Conservation (phyloP, 2,113 vertebrate genomes). For the Henicopernis longicauda region DNA sequence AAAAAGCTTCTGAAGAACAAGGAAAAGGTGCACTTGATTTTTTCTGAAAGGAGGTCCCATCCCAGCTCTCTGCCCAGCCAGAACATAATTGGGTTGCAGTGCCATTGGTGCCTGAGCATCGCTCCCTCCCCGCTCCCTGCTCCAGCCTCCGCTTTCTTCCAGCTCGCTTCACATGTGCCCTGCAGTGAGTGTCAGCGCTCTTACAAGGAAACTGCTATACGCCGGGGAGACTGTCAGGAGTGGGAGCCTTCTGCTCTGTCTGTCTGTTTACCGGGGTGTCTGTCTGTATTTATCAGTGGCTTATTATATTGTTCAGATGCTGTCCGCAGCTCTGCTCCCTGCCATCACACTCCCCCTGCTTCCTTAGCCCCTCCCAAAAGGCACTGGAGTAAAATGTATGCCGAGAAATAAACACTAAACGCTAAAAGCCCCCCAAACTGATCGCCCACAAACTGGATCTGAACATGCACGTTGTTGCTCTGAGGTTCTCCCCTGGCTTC, state of each 20-base stretch:
- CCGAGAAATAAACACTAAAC: background rate
- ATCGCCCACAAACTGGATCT: background rate
- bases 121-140: background rate
- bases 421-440: background rate
- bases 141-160: slow-evolving; percentile 4
- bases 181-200: slow-evolving; percentile 34
- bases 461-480: fast-evolving
- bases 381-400: background rate
- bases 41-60: background rate
- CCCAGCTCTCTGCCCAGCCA: background rate
- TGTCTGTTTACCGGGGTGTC: background rate
- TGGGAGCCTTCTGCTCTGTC: slow-evolving; percentile 35
- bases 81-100: background rate
- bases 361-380: background rate
- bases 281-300: slow-evolving; percentile 1
- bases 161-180: slow-evolving; percentile 40
- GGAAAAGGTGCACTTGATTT: fast-evolving
- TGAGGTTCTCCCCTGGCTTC: background rate
- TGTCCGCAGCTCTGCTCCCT: background rate
- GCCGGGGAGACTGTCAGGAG: slow-evolving; percentile 7
- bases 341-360: background rate
- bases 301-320: background rate
- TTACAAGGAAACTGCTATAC: background rate
- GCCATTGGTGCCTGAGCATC: background rate
- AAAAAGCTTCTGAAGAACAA: background rate